phyloP scores from a whole-genome alignment of 2,113 vertebrate species.

The Zosterops lateralis region DNA sequence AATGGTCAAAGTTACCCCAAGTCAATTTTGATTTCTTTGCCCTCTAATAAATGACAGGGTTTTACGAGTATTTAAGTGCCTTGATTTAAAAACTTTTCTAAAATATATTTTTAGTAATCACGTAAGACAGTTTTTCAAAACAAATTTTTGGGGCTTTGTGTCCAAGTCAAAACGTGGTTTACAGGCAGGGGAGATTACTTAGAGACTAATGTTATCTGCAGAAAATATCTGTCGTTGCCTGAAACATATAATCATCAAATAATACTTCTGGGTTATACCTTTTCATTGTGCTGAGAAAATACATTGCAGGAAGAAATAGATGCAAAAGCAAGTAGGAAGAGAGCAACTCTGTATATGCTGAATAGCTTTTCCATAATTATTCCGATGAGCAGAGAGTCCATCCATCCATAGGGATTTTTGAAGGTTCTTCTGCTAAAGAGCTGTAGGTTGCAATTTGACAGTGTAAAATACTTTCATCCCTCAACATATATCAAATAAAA shows the following conservation, averaged over 20 bases:
- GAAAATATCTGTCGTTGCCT: background rate
- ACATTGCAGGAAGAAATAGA: background rate
- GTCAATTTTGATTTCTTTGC: background rate
- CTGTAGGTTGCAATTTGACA: fast-evolving
- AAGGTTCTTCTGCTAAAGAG: background rate
- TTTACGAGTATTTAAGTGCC: background rate
- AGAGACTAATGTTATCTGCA: background rate
- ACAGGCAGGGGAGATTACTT: background rate
- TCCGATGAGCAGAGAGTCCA: background rate
- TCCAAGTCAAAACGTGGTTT: background rate
- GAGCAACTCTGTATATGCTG: background rate
- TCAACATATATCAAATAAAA: background rate
- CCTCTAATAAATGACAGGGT: background rate
- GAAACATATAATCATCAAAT: background rate
- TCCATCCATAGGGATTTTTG: background rate
- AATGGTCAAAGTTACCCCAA: background rate
- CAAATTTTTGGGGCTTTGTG: background rate
- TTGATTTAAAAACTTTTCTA: background rate
- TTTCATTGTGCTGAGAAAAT: background rate
- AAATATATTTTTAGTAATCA: background rate
- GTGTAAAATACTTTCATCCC: background rate
- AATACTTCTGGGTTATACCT: background rate
- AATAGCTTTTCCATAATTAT: background rate
- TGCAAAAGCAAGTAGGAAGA: background rate
- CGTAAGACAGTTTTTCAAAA: background rate